Base-by-base conservation (phyloP, 1,140 invertebrate genomes). In the Tetramorium simillimum region DNA sequence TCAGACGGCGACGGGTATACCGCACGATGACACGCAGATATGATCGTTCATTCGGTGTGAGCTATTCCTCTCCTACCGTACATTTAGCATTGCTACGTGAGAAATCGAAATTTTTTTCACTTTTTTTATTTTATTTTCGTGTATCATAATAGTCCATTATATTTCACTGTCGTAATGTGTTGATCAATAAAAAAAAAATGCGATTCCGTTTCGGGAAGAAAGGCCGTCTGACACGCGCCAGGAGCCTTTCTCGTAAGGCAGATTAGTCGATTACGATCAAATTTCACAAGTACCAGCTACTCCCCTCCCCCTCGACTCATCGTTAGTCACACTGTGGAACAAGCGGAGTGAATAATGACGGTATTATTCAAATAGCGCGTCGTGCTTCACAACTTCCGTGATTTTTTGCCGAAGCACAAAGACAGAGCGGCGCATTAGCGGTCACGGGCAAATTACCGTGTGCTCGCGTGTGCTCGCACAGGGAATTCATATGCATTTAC, bases 351-450 rank as follows among this genome's bases (percentile, higher is more conserved):
- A 92, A 82, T 92, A 91, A 92, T 88, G 89, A 86, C 75, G 60
- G 72, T 89, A 92, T 90, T 92, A 92, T 92, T 89, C 88, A 92
- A 92, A 92, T 90, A 62, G 43, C 49, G 62, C 75, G 51, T 89
- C 81, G 69, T 67, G 62, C 85, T 72, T 88, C 62, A 67, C 72
- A 80, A 89, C 89, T 89, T 90, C 70, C 80, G 67, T 84, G 75
- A 90, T 91, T 90, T 87, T 90, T 76, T 77, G 43, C 58, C 14
- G 53, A 33, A 58, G 10, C 37, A 82, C 28, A 46, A 72, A 73
- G 63, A 73, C 69, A 84, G 65, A 62, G 49, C 58, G 53, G 63
- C 81, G 85, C 89, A 70, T 91, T 86, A 88, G 60, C 60, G 33
- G 82, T 73, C 58, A 82, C 18, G 85, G 72, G 56, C 51, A 18